Base-by-base conservation (phyloP, 2,113 vertebrate genomes). In the Cettia cetti region DNA sequence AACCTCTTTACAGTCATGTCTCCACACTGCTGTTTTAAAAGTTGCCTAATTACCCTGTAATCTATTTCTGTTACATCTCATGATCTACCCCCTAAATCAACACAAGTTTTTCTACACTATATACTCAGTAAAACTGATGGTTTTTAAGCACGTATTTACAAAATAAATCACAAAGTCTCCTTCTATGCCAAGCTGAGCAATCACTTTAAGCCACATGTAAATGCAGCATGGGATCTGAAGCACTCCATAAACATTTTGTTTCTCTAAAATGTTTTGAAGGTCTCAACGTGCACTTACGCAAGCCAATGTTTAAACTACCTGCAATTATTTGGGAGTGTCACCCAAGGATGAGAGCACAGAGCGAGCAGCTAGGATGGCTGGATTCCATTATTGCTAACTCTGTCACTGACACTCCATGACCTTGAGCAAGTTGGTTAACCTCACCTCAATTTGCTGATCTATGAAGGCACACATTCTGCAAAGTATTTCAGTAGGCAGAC, bases 371-470 rank as follows among this genome's bases (percentile, higher is more conserved):
- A 85, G 89, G 82, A 86, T 68, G 65, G 84, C 89, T 52, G 60
- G 60, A 83, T 92, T 94, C 94, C 92, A 96, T 81, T 61, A 45
- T 16, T 89, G 87, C 94, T 52, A 78, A 77, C 95, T 80, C 86
- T 64, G 79, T 30, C 79, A 79, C 68, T 10, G 77, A 26, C 94
- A 70, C 89, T 72, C 50, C 63, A 53, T 91, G 94, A 95, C 92
- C 95, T 96, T 95, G 91, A 89, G 89, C 70, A 19, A 85, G 76
- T 35, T 75, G 86, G 93, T 94, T 93, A 95, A 96, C 92, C 92
- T 95, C 94, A 82, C 92, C 88, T 93, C 85, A 52, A 7, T 64
- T 45, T 75, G 71, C 85, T 75, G 19, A 92, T 53, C 90, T 86
- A 88, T 4, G 61, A 56, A 96, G 90, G 95, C 64, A 59, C 82